Base-by-base conservation (phyloP, 2,797 vertebrate species). In the Cygnus olor region DNA sequence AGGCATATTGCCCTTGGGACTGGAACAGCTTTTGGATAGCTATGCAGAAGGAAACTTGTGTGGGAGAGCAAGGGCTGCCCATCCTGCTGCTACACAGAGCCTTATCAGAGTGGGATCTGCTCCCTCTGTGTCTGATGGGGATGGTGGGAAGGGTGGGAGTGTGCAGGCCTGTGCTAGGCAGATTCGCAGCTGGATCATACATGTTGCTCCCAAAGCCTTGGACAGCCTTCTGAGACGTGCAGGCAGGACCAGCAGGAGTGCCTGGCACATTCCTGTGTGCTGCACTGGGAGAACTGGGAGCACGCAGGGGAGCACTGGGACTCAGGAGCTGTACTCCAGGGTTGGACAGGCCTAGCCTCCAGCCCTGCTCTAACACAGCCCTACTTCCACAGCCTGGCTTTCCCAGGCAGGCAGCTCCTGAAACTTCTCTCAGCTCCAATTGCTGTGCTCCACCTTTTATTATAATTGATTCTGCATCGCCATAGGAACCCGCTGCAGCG, bases 401-500 rank as follows among this genome's bases (percentile, higher is more conserved):
- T 51, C 38, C 69, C 85, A 22, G 70, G 85, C 60, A 64, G 58
- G 70, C 85, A 86, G 78, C 95, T 88, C 84, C 64, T 10, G 65
- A 74, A 94, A 94, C 95, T 95, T 94, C 89, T 78, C 76, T n/a
- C 38, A 3, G 68, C 89, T 94, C 96, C 90, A 16, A 22, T 81
- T 18, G 85, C 96, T 28, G 90, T 36, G 92, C 95, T 96, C 94
- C 95, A 93, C 95, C 95, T 94, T 96, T 93, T 87, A 91, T 96
- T 96, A 68, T 79, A 78, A 96, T 92, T 14, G 84, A 44, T 78
- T 88, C 95, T 44, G 85, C 95, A 96, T 96, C 88, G 88, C 96
- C 96, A 97, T 97, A 97, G 96, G 96, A 97, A 96, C 95, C 95
- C 60, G 84, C 89, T 77, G 65, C 30, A 16, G 93, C 38, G 47